These are phyloP conservation scores for Cavia porcellus DNA, from an alignment of 2,113 vertebrate species.

Conservation along the genomic window DNA sequence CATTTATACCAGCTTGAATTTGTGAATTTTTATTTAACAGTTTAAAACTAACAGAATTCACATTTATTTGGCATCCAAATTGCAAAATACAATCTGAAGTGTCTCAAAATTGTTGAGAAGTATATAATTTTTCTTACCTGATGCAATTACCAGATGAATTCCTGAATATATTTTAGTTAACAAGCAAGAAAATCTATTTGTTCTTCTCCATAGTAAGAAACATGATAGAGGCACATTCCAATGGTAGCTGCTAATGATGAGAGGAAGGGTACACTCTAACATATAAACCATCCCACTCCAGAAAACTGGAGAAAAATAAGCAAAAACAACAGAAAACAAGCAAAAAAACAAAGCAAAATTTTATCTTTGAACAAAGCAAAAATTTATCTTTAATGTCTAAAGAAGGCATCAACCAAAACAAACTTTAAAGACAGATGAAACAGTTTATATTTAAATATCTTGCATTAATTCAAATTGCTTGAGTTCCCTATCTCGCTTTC, in stretches of 20 bases:
- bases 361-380: no score
- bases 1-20: not conserved
- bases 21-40: not conserved
- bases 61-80: not conserved
- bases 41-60: not conserved
- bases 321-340: not conserved
- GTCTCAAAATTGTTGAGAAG: not conserved
- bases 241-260: not conserved
- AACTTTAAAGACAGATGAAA: not conserved
- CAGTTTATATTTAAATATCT: not conserved
- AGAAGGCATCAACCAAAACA: not conserved
- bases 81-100: not conserved
- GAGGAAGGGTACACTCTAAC: not conserved
- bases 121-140: not conserved
- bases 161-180: not conserved
- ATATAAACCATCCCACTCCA: not conserved
- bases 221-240: not conserved
- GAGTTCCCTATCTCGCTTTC: not conserved
- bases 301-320: not conserved
- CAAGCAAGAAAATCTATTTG: not conserved
- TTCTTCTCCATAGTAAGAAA: not conserved
- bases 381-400: not conserved
- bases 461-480: not conserved
- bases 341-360: not conserved
- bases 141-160: not conserved